Evolutionary conservation across 2,888 invertebrate species (phyloP).

Genomic region (Drosophila colorata): DNA sequence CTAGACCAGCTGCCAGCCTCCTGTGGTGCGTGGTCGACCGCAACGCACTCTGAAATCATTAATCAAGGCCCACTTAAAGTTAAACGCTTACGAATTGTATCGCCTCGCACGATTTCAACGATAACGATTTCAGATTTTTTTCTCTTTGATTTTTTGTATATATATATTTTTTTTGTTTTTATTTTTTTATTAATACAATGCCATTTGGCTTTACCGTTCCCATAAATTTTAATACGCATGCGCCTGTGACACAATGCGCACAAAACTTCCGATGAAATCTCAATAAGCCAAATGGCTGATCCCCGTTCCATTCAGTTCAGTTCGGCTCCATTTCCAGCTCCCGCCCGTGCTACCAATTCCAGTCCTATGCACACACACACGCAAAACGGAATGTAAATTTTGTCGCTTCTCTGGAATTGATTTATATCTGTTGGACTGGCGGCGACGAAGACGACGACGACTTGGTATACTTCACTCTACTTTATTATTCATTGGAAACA

Average conservation of each 20-base stretch:
- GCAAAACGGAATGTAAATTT: constrained; percentile 75
- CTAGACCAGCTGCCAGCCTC: constrained; percentile 49
- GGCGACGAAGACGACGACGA: constrained; percentile 30
- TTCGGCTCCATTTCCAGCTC: constrained; percentile 6
- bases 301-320: constrained; percentile 17
- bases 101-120: constrained; percentile 73
- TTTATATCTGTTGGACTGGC: constrained; percentile 71
- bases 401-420: constrained; percentile 79
- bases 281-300: constrained; percentile 71
- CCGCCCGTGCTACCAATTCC: constrained; percentile 21
- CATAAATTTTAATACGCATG: constrained; percentile 77
- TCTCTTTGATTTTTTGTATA: constrained; percentile 17
- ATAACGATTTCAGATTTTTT: constrained; percentile 63
- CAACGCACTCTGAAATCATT: constrained; percentile 67
- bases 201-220: constrained; percentile 74
- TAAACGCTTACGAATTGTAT: constrained; percentile 80
- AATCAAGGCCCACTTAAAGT: constrained; percentile 77
- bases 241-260: constrained; percentile 69
- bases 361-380: constrained; percentile 25
- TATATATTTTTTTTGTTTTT: constrained; percentile 24
- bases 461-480: constrained; percentile 69
- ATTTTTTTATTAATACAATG: constrained; percentile 74
- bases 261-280: constrained; percentile 79
- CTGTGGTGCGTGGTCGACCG: constrained; percentile 69
- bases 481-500: constrained; percentile 78